Base-by-base conservation (phyloP, 2,113 vertebrate genomes). In the Meleagris gallopavo region DNA sequence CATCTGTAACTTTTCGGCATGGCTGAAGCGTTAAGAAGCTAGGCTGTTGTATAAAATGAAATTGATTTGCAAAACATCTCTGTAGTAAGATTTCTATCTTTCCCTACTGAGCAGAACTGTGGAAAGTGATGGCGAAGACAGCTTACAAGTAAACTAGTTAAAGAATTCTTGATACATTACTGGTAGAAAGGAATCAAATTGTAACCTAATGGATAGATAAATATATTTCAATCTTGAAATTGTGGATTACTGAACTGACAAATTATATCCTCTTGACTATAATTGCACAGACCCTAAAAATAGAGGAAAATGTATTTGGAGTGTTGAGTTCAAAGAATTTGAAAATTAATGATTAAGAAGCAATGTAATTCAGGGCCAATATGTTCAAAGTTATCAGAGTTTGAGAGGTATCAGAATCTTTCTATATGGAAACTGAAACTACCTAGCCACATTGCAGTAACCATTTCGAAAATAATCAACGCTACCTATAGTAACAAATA, bases 191-290 rank as follows among this genome's bases (percentile, higher is more conserved):
- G 65, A 89, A 88, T 88, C 22, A 93, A 80, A 89, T 67, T 92
- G 54, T 74, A 75, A 91, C 64, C 78, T 67, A 4, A 2, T 83
- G 76, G 75, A 29, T 80, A 92, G 77, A 79, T 89, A 89, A 89
- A 77, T 79, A 80, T 80, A 55, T 16, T 88, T 9, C 46, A 85
- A 77, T 72, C 75, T 89, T 89, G 32, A 52, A 88, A 94, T 57
- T 77, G 77, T 80, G 87, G 87, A 66, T 95, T 96, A 89, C 60
- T 89, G 94, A 95, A 83, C 93, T 93, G 93, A 95, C 94, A 96
- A 96, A 95, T 94, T 87, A 2, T 89, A 77, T 95, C 89, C 94
- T 80, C 87, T 80, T 83, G 50, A 67, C 72, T 91, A 46, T 95
- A 95, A 95, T 91, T 95, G 52, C 78, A 88, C 10, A 77, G 50